phyloP scores from a whole-genome alignment of 2,888 invertebrate genomes.

The Mycalesis mineus region DNA sequence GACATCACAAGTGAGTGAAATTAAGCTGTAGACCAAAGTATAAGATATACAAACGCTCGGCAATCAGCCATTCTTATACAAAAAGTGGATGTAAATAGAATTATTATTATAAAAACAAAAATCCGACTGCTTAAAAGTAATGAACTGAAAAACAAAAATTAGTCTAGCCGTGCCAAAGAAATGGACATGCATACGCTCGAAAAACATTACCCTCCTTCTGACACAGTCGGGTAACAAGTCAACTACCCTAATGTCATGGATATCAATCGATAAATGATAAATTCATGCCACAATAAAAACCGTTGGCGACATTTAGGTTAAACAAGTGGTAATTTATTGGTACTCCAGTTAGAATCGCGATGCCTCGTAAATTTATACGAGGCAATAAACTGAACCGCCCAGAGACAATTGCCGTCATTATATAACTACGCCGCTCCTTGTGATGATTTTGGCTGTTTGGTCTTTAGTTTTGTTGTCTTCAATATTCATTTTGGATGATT shows the following conservation, averaged over 20 bases:
- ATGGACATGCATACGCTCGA: neutral
- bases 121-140: too few species aligned
- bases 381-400: conserved; percentile 57
- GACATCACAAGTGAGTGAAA: too few species aligned
- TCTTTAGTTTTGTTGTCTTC: conserved; percentile 58
- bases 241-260: conserved; percentile 22
- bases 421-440: conserved; percentile 73
- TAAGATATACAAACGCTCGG: too few species aligned
- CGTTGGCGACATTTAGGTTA: conserved; percentile 33
- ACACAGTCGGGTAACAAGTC: neutral
- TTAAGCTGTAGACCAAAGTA: too few species aligned
- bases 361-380: conserved; percentile 61
- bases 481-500: conserved; percentile 77
- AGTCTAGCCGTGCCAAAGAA: too few species aligned
- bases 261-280: conserved; percentile 15
- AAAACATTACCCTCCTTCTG: too few species aligned
- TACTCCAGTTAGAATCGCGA: conserved; percentile 57
- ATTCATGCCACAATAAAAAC: conserved; percentile 28
- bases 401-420: conserved; percentile 40
- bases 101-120: too few species aligned
- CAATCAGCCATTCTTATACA: too few species aligned
- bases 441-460: conserved; percentile 65
- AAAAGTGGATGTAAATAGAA: too few species aligned
- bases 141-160: neutral
- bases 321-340: conserved; percentile 68